phyloP scores from a whole-genome alignment of 2,113 vertebrate species.

The Tor tambroides region DNA sequence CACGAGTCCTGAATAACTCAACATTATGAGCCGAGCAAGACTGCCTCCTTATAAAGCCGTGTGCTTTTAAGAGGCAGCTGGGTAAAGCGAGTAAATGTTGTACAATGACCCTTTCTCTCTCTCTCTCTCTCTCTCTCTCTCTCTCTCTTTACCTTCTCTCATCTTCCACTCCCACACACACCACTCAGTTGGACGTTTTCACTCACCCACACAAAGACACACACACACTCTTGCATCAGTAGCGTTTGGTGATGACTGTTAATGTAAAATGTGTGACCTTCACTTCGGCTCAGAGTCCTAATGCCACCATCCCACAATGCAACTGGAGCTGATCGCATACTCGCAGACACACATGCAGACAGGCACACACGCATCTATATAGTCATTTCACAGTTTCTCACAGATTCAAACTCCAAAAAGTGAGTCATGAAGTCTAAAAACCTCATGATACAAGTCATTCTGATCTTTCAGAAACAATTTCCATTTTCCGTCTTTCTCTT shows the following conservation, averaged over 20 bases:
- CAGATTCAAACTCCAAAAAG: conserved; percentile 37
- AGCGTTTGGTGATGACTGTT: conserved; percentile 50
- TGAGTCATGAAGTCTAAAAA: conserved; percentile 33
- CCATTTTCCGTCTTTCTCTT: not conserved
- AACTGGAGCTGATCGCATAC: conserved; percentile 38
- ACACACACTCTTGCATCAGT: conserved; percentile 47
- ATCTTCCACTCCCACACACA: conserved; percentile 45
- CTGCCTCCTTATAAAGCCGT: not conserved
- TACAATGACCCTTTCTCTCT: not conserved
- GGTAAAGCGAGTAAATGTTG: conserved; percentile 1
- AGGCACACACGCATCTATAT: conserved; percentile 23
- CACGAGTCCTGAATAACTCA: not conserved
- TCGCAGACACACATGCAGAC: conserved; percentile 20
- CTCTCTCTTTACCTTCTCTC: conserved; percentile 35
- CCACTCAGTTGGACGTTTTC: conserved; percentile 32
- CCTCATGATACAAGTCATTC: conserved; percentile 19
- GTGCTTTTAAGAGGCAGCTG: conserved; percentile 27
- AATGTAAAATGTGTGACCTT: conserved; percentile 63
- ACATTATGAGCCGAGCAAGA: not conserved
- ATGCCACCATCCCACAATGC: conserved; percentile 46
- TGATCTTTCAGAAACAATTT: not conserved
- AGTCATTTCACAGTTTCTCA: conserved; percentile 34
- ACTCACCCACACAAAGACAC: conserved; percentile 52
- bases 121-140: conserved; percentile 1
- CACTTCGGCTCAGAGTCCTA: conserved; percentile 37